Evolutionary conservation across 2,797 vertebrate species (phyloP), one percentile per base, ranked within the genome.

Genomic region (Lophura swinhoii): DNA sequence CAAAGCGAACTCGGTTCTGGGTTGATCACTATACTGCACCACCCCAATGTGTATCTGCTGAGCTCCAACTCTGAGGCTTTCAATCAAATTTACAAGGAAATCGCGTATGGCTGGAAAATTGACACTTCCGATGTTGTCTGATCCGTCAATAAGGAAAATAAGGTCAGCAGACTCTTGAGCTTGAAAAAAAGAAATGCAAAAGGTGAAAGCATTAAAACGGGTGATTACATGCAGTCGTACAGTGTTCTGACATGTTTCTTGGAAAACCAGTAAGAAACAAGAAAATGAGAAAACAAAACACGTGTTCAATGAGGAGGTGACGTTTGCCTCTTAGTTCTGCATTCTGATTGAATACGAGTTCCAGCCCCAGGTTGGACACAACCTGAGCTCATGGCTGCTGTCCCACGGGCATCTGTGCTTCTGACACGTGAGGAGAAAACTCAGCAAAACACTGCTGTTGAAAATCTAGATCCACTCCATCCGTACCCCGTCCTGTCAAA

Each of bases 81-180:
- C 98, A 98, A 99, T 97, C 98, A 99, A 97, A 98, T 97, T 98
- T 97, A 98, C 97, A 98, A 98, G 98, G 98, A 99, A 98, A 98
- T 99, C 98, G 53, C 98, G 98, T 97, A 99, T 97, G 97, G 95
- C 96, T 96, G 97, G 98, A 96, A 99, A 99, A 98, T 99, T 98
- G 98, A 96, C 97, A 95, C 98, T 96, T 99, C 99, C 99, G 98
- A 99, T 97, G 98, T 98, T 99, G 98, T 99, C 96, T 98, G 99
- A 99, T 99, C 99, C 99, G 16, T 99, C 99, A 99, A 99, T 99
- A 98, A 99, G 99, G 98, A 99, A 98, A 98, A 99, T 97, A 98
- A 99, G 98, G 98, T 99, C 99, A 97, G 98, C 99, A 74, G 99
- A 98, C 94, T 99, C 99, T 99, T 99, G 98, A 98, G 97, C 98